These are phyloP conservation scores for Oreochromis aureus DNA, from an alignment of 2,113 vertebrate genomes.

Conservation along the genomic window DNA sequence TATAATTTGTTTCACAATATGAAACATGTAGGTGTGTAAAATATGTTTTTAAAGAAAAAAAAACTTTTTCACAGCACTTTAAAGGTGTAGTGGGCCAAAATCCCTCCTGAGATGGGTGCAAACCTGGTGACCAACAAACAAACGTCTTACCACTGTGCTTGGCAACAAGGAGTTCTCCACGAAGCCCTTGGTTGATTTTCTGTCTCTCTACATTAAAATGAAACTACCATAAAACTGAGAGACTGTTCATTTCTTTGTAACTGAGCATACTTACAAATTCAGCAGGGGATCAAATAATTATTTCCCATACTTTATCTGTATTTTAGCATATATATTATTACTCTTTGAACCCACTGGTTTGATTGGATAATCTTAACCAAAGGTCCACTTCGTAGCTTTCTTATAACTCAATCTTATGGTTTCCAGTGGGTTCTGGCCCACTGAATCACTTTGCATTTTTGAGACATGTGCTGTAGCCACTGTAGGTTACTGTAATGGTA, in stretches of 20 bases:
- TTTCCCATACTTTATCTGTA: not conserved
- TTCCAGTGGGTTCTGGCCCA: not conserved
- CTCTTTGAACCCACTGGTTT: not conserved
- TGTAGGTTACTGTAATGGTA: not conserved
- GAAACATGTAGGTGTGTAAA: not conserved
- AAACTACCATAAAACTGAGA: not conserved
- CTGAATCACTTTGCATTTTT: not conserved
- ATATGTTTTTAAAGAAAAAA: not conserved
- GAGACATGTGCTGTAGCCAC: not conserved
- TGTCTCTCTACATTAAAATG: not conserved
- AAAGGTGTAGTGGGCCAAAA: not conserved
- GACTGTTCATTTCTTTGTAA: not conserved
- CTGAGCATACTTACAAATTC: not conserved
- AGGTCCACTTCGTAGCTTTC: fast-evolving
- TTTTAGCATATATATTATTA: not conserved
- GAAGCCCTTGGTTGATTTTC: not conserved
- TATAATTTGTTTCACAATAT: not conserved
- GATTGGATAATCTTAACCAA: not conserved
- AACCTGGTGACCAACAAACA: not conserved
- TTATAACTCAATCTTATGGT: not conserved
- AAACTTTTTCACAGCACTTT: fast-evolving
- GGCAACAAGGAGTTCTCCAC: not conserved
- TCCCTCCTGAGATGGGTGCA: not conserved
- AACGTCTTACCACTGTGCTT: not conserved
- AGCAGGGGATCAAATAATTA: not conserved